These are phyloP conservation scores for Callaeas wilsoni DNA, from an alignment of 2,113 vertebrate species.

Conservation along the genomic window DNA sequence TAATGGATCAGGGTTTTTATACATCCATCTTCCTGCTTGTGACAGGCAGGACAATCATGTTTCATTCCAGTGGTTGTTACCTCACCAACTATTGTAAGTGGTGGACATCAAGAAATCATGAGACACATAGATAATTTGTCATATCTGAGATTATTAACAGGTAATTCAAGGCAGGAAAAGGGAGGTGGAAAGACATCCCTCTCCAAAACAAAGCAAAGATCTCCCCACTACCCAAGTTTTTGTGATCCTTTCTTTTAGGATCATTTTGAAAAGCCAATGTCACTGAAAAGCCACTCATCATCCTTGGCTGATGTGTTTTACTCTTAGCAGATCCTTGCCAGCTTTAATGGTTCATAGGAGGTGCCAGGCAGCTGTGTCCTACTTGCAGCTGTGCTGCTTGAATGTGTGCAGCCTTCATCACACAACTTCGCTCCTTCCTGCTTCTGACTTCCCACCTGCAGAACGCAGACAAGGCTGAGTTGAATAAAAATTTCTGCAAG, in stretches of 20 bases:
- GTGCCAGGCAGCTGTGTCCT: background rate
- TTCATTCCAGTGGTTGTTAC: background rate
- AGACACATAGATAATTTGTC: background rate
- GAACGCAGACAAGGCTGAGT: background rate
- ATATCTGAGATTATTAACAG: background rate
- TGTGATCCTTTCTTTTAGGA: background rate
- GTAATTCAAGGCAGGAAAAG: background rate
- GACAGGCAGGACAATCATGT: background rate
- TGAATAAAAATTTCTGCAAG: background rate
- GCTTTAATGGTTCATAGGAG: background rate
- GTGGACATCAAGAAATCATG: background rate
- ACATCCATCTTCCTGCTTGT: background rate
- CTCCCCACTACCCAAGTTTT: background rate
- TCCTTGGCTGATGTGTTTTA: background rate
- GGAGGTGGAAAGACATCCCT: background rate
- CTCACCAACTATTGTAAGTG: background rate
- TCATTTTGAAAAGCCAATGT: background rate
- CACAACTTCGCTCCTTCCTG: background rate
- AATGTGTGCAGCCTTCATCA: background rate
- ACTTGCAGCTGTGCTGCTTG: background rate
- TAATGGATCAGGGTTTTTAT: background rate
- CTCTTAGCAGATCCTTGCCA: background rate
- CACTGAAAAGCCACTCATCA: background rate
- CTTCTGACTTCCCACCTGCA: background rate
- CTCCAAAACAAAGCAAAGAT: background rate